Evolutionary conservation across 1,140 invertebrate species (phyloP).

Genomic region (Hycleus phaleratus): DNA sequence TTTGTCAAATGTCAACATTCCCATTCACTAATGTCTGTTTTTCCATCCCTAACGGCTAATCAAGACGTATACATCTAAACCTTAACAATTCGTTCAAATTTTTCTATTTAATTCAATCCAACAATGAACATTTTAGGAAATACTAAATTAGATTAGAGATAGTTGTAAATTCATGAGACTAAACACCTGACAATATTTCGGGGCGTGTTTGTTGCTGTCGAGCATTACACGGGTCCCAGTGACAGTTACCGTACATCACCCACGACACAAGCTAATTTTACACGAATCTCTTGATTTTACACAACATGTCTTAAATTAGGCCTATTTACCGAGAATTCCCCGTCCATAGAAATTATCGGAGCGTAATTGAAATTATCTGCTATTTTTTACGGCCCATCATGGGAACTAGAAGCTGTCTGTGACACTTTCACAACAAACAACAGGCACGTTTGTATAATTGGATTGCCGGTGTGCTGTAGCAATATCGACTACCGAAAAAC

Average conservation of each 20-base stretch:
- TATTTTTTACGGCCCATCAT: background rate
- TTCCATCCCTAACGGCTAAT: no score
- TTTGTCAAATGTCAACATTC: conserved; percentile 26
- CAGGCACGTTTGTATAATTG: conserved; percentile 24
- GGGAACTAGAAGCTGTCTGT: conserved; percentile 21
- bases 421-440: conserved; percentile 23
- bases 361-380: no score
- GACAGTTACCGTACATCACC: conserved; percentile 17
- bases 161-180: conserved; percentile 7
- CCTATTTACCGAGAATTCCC: no score
- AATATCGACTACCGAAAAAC: background rate
- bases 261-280: conserved; percentile 20
- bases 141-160: no score
- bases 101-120: no score
- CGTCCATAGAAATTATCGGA: no score
- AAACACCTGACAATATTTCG: conserved; percentile 18
- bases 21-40: conserved; percentile 11
- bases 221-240: conserved; percentile 20
- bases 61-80: no score
- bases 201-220: conserved; percentile 21
- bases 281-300: conserved; percentile 7
- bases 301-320: no score
- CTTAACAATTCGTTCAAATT: no score
- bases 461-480: conserved; percentile 18
- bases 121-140: no score